Conservation (phyloP, 2,888 invertebrate species). For the Dorcus parallelipipedus region DNA sequence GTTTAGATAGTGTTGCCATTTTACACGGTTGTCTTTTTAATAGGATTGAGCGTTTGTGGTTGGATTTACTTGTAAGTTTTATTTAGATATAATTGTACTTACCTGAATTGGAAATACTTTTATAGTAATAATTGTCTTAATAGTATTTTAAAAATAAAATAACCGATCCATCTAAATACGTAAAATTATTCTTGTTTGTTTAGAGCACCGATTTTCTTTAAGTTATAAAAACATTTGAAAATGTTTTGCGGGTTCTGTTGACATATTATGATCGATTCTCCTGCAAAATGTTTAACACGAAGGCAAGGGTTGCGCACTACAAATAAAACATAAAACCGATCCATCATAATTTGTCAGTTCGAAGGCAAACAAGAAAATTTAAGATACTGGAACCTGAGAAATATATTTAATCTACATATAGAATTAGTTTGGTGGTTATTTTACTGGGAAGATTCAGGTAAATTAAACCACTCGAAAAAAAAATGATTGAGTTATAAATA, state of each 20-base stretch:
- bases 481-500: too few relatives aligned
- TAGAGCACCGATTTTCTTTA: neutral
- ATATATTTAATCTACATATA: neutral
- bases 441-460: too few relatives aligned
- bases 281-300: neutral
- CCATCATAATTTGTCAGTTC: slow-evolving; percentile 14
- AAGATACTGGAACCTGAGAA: neutral
- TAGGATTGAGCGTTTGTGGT: slow-evolving; percentile 38
- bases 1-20: slow-evolving; percentile 35
- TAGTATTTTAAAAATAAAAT: neutral
- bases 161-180: too few relatives aligned
- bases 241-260: slow-evolving; percentile 1
- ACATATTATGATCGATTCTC: slow-evolving; percentile 9
- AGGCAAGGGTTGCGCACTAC: slow-evolving; percentile 1
- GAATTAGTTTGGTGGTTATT: neutral
- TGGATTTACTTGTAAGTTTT: slow-evolving; percentile 35
- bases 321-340: slow-evolving; percentile 8
- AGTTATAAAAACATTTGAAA: neutral
- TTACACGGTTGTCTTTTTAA: slow-evolving; percentile 47
- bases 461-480: too few relatives aligned
- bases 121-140: neutral
- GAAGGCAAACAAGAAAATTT: slow-evolving; percentile 4
- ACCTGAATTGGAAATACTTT: neutral
- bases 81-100: neutral
- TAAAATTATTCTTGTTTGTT: neutral